A percentile compares a stretch with the other conserved stretches of the same genome.
phyloP scores from a whole-genome alignment of 2,888 invertebrate species.

The Lepetodrilus schrolli region DNA sequence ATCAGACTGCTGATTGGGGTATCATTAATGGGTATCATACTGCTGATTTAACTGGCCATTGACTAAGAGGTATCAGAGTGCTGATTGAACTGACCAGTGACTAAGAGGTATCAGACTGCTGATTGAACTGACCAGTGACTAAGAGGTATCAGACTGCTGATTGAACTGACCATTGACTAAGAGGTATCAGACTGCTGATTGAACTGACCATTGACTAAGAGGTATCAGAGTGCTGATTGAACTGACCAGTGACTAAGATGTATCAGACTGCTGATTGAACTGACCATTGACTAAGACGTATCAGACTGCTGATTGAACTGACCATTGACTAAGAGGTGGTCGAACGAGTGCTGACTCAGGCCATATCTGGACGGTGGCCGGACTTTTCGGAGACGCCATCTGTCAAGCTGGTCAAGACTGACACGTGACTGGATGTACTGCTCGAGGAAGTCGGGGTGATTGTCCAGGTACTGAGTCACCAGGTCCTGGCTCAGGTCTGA shows the following conservation, averaged over 20 bases:
- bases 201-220: neutral
- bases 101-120: too few relatives aligned
- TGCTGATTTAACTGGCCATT: too few relatives aligned
- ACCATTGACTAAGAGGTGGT: slow-evolving; percentile 2
- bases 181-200: too few relatives aligned
- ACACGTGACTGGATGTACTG: slow-evolving; percentile 81
- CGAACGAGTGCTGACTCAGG: neutral
- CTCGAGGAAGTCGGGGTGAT: slow-evolving; percentile 82
- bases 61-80: too few relatives aligned
- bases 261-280: neutral
- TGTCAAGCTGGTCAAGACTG: slow-evolving; percentile 80
- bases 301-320: neutral
- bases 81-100: too few relatives aligned
- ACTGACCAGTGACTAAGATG: neutral
- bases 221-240: too few relatives aligned
- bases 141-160: too few relatives aligned
- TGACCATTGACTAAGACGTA: neutral
- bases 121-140: too few relatives aligned
- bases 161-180: neutral
- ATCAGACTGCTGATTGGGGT: too few relatives aligned
- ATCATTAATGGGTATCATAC: too few relatives aligned
- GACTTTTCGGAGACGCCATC: slow-evolving; percentile 78
- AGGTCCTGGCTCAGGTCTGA: slow-evolving; percentile 69
- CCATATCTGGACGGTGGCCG: slow-evolving; percentile 35
- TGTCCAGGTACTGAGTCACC: slow-evolving; percentile 76